Evolutionary conservation across 2,113 vertebrate species (phyloP).

Genomic region (Nycticorax nycticorax): DNA sequence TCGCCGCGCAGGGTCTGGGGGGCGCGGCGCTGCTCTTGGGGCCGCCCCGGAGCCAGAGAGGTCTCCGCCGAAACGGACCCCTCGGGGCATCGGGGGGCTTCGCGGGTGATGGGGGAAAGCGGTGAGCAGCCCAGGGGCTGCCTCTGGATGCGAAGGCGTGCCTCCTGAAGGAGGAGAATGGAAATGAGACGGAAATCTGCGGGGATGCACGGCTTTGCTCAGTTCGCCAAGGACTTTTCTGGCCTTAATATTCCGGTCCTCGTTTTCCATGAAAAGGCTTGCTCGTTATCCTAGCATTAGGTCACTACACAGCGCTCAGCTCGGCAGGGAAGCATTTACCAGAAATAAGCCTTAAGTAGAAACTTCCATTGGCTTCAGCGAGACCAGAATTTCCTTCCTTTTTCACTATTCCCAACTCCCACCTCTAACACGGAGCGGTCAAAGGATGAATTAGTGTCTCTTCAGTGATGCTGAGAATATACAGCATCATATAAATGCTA

Average conservation of each 20-base stretch:
- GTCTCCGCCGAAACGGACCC: not conserved
- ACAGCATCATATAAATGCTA: not conserved
- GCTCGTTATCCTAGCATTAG: not conserved
- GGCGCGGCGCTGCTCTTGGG: not conserved
- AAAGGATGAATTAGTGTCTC: not conserved
- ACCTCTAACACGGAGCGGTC: not conserved
- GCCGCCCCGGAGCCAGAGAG: not conserved
- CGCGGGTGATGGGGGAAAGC: not conserved
- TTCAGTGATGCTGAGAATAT: not conserved
- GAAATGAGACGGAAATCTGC: not conserved
- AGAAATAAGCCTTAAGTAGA: not conserved
- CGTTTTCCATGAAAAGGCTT: not conserved
- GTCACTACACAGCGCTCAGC: not conserved
- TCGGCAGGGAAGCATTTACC: not conserved
- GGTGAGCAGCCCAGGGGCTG: not conserved
- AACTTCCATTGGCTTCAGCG: not conserved
- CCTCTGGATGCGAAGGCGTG: not conserved
- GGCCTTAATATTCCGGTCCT: not conserved
- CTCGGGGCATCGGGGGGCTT: too few species aligned
- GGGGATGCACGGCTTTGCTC: not conserved
- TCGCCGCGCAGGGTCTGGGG: not conserved
- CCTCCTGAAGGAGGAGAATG: not conserved
- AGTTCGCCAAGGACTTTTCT: not conserved
- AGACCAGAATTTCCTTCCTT: not conserved
- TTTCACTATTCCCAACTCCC: not conserved